phyloP scores from a whole-genome alignment of 2,113 vertebrate species.

The Camarhynchus parvulus region DNA sequence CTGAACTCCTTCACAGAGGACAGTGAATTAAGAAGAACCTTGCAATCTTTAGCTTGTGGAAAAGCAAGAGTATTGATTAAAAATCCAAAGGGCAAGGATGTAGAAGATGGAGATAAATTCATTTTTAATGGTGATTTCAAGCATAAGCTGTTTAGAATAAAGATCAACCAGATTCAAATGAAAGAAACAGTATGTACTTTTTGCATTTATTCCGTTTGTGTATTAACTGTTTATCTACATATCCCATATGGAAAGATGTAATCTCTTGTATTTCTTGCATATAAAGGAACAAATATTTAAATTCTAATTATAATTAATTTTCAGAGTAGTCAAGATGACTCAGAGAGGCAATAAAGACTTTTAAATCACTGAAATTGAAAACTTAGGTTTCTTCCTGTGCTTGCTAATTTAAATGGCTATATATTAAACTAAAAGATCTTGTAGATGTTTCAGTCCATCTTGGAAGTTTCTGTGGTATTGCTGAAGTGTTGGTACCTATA shows the following conservation, averaged over 20 bases:
- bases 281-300: not conserved
- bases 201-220: not conserved
- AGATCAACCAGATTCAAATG: constrained; percentile 88
- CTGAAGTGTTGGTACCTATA: too few species aligned
- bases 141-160: constrained; percentile 85
- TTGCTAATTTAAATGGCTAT: not conserved
- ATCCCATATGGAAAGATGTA: not conserved
- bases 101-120: constrained; percentile 83
- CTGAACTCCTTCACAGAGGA: constrained; percentile 73
- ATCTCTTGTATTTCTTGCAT: not conserved
- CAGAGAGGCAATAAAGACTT: not conserved
- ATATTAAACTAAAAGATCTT: not conserved
- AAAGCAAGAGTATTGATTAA: constrained; percentile 82
- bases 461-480: not conserved
- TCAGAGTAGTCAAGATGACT: not conserved
- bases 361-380: not conserved
- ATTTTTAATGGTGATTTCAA: constrained; percentile 82
- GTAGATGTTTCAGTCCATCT: not conserved
- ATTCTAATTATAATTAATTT: not conserved
- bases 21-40: constrained; percentile 78
- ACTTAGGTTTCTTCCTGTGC: not conserved
- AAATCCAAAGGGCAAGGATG: constrained; percentile 82
- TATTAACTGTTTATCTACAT: not conserved
- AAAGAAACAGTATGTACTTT: constrained; percentile 81
- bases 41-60: constrained; percentile 84